Conservation (phyloP, 2,113 vertebrate species). For the Passer domesticus region DNA sequence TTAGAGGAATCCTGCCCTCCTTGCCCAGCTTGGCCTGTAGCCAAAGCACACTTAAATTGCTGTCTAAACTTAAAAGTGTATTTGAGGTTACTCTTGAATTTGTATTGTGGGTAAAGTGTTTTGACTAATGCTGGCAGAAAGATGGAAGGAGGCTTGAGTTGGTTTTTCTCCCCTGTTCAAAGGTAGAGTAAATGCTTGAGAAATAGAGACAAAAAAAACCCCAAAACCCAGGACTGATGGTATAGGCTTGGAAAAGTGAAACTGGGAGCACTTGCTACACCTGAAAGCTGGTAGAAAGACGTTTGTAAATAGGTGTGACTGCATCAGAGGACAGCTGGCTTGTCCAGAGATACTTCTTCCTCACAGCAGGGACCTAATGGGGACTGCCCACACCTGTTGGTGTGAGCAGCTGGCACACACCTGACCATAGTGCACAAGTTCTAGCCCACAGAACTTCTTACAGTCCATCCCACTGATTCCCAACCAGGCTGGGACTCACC, state of each 20-base stretch:
- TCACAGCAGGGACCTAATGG: not conserved
- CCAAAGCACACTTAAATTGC: not conserved
- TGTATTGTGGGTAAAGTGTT: not conserved
- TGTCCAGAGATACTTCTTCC: not conserved
- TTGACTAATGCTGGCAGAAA: not conserved
- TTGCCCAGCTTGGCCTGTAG: not conserved
- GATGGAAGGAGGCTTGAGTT: rapidly evolving
- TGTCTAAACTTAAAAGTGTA: not conserved
- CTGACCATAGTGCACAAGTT: not conserved
- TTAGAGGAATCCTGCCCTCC: not conserved
- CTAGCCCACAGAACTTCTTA: not conserved
- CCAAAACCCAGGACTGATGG: not conserved
- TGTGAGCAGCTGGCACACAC: not conserved
- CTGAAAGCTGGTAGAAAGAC: not conserved
- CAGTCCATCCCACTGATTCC: not conserved
- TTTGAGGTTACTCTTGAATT: not conserved
- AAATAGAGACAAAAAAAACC: not conserved
- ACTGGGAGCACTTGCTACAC: not conserved
- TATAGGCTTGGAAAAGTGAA: not conserved
- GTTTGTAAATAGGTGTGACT: not conserved
- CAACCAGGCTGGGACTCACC: rapidly evolving
- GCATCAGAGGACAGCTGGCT: not conserved
- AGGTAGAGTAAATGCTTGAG: not conserved
- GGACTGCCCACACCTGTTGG: rapidly evolving
- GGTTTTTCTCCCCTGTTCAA: not conserved